Evolutionary conservation across 2,113 vertebrate genomes (phyloP).

Genomic region (Notothenia rossii): DNA sequence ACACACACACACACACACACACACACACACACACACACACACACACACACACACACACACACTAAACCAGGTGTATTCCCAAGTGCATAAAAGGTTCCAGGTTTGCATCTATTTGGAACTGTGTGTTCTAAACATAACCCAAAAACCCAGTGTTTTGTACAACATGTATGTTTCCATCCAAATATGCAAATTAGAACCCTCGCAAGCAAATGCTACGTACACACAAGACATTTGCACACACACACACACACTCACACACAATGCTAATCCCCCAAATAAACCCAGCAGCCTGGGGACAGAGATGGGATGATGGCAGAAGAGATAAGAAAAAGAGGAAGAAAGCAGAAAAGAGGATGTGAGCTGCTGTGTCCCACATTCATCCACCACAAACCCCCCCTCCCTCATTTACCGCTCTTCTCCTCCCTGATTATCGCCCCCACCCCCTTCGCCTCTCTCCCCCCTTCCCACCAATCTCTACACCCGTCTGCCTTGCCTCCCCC

Average conservation of each 20-base stretch:
- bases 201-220: constrained; percentile 32
- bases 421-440: constrained; percentile 59
- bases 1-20: too few relatives aligned
- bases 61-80: neutral
- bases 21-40: too few relatives aligned
- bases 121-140: neutral
- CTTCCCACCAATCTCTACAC: constrained; percentile 49
- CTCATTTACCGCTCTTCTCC: constrained; percentile 38
- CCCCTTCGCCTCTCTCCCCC: constrained; percentile 32
- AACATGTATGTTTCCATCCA: constrained; percentile 26
- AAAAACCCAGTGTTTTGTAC: neutral
- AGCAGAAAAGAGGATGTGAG: constrained; percentile 65
- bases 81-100: constrained; percentile 21
- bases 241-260: constrained; percentile 43
- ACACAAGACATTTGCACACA: constrained; percentile 18
- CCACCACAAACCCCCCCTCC: constrained; percentile 6
- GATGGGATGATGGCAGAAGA: constrained; percentile 79
- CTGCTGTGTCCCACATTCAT: constrained; percentile 85
- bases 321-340: constrained; percentile 84
- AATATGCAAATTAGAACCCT: constrained; percentile 12
- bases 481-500: constrained; percentile 33
- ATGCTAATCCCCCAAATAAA: constrained; percentile 64
- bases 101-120: neutral
- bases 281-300: constrained; percentile 57
- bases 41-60: neutral